These are phyloP conservation scores for Mus musculus DNA, from an alignment of 2,113 vertebrate species.

Conservation along the genomic window DNA sequence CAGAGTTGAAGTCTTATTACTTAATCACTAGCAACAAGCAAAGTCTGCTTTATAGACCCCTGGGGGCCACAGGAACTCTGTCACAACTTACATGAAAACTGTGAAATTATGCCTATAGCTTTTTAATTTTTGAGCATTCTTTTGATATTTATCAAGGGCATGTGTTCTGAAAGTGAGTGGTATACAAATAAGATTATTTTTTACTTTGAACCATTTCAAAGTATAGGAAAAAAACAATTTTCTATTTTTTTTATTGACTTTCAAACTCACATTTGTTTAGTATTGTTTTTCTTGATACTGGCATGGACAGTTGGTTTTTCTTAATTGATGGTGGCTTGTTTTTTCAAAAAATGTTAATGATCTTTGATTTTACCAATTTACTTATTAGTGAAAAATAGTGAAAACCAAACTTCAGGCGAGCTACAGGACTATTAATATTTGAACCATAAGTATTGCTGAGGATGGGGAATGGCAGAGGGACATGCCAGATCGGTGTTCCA, in stretches of 20 bases:
- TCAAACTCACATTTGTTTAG: not conserved
- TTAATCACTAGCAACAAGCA: not conserved
- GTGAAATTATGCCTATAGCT: not conserved
- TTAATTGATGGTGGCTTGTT: not conserved
- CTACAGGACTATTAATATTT: not conserved
- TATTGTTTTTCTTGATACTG: not conserved
- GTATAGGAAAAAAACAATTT: not conserved
- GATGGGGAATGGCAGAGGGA: not conserved
- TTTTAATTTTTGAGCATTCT: not conserved
- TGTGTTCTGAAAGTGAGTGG: not conserved
- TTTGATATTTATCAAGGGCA: slow-evolving; percentile 15
- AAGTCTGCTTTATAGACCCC: accelerated
- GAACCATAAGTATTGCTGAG: not conserved
- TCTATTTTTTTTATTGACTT: not conserved
- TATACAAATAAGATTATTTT: not conserved
- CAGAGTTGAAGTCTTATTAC: not conserved
- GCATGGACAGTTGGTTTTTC: not conserved
- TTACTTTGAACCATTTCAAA: not conserved
- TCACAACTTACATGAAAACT: not conserved
- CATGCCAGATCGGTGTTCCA: not conserved
- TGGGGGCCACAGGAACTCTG: not conserved
- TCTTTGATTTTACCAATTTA: not conserved
- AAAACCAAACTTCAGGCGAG: not conserved
- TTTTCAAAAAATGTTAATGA: not conserved
- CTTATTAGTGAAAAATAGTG: not conserved